Evolutionary conservation across 2,797 vertebrate species (phyloP).

Genomic region (Manis crassicaudata): DNA sequence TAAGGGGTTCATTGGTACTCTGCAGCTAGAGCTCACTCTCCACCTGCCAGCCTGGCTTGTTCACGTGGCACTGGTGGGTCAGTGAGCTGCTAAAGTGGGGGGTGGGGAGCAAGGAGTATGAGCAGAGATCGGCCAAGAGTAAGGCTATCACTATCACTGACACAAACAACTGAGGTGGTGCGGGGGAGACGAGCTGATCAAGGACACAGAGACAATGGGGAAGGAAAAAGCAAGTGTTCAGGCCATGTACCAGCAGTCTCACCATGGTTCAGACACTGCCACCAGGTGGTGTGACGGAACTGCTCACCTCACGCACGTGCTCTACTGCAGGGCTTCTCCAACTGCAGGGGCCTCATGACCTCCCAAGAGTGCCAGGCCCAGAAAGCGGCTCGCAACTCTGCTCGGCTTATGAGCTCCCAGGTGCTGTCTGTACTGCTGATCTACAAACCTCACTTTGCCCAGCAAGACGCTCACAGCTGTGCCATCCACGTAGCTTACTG

Average conservation of each 20-base stretch:
- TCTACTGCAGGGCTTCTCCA: neutral
- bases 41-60: rapidly evolving
- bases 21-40: neutral
- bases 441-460: neutral
- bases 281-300: rapidly evolving
- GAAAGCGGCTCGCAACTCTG: neutral
- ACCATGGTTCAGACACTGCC: neutral
- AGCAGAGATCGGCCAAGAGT: neutral
- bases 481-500: rapidly evolving
- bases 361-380: rapidly evolving
- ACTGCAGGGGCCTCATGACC: rapidly evolving
- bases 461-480: neutral
- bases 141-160: neutral
- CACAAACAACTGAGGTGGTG: neutral
- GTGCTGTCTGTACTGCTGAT: rapidly evolving
- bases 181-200: rapidly evolving
- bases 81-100: no score
- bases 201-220: neutral
- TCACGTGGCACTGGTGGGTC: neutral
- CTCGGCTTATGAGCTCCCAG: neutral
- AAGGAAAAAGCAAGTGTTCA: neutral
- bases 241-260: neutral
- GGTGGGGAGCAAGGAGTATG: rapidly evolving
- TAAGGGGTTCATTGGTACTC: rapidly evolving
- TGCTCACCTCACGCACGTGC: rapidly evolving